Conservation (phyloP, 2,113 vertebrate species). For the Grallaria varia region DNA sequence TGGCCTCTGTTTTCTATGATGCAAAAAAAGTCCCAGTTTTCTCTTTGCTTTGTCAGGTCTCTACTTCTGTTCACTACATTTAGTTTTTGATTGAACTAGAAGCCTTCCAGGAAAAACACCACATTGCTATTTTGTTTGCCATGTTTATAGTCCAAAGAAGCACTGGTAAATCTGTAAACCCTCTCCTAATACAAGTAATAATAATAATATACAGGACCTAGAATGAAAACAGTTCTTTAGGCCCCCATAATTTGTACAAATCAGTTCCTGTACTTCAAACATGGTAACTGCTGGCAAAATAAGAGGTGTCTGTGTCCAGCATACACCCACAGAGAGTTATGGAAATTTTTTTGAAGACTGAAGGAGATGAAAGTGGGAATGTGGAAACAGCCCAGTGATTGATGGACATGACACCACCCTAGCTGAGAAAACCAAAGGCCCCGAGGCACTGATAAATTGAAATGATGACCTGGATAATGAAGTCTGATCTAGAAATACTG, state of each 20-base stretch:
- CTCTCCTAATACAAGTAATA: background rate
- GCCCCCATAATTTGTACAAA: background rate
- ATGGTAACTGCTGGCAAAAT: background rate
- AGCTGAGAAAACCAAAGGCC: constrained; percentile 33
- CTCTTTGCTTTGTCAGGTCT: background rate
- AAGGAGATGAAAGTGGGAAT: constrained; percentile 23
- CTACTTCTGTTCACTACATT: background rate
- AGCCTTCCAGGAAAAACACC: background rate
- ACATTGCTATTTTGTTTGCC: background rate
- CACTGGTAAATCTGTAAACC: background rate
- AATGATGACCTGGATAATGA: constrained; percentile 63
- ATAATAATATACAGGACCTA: background rate
- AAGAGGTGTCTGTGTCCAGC: background rate
- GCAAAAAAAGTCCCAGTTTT: background rate
- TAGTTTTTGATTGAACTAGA: background rate
- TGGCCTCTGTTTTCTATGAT: background rate
- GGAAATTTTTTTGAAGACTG: constrained; percentile 1
- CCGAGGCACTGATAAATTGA: constrained; percentile 60
- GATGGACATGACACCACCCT: constrained; percentile 42
- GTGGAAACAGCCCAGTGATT: constrained; percentile 43
- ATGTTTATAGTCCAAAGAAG: background rate
- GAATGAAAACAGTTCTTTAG: background rate
- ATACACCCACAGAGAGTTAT: background rate
- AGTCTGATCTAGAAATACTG: constrained; percentile 53
- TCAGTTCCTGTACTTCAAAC: background rate